These are phyloP conservation scores for Pristionchus maxplancki DNA, from an alignment of 2,888 invertebrate genomes.

Conservation along the genomic window DNA sequence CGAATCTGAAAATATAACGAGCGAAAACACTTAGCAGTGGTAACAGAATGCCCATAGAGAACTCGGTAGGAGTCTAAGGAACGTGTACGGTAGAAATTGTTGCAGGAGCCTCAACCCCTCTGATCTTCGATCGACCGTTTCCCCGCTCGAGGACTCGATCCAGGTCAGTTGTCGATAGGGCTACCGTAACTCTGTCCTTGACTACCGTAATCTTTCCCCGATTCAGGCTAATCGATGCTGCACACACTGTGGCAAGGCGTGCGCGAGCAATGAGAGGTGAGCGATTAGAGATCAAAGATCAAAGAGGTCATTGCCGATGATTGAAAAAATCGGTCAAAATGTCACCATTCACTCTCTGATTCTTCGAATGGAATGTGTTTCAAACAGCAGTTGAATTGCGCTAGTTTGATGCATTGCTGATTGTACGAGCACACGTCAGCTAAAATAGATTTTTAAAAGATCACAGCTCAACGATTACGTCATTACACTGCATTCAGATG, in stretches of 20 bases:
- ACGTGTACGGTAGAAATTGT: not conserved
- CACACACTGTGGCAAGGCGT: conserved; percentile 26
- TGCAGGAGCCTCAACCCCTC: not conserved
- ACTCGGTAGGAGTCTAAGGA: too few species aligned
- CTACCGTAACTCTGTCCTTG: not conserved
- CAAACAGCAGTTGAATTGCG: not conserved
- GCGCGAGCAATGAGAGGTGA: conserved; percentile 46
- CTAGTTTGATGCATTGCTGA: too few species aligned
- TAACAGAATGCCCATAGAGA: too few species aligned
- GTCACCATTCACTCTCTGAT: not conserved
- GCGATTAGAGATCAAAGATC: conserved; percentile 11
- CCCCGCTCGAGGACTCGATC: conserved; percentile 18
- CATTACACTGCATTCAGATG: not conserved
- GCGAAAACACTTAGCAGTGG: too few species aligned
- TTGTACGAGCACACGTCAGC: too few species aligned
- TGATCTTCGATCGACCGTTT: conserved; percentile 10
- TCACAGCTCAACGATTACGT: not conserved
- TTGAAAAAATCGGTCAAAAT: not conserved
- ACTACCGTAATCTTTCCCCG: not conserved
- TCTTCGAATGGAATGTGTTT: not conserved
- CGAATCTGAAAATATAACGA: too few species aligned
- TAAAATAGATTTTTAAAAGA: too few species aligned
- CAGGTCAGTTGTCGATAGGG: not conserved
- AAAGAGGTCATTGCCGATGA: not conserved
- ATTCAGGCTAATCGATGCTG: conserved; percentile 25